Conservation (phyloP, 2,797 vertebrate genomes). For the Adrianichthys oophorus region DNA sequence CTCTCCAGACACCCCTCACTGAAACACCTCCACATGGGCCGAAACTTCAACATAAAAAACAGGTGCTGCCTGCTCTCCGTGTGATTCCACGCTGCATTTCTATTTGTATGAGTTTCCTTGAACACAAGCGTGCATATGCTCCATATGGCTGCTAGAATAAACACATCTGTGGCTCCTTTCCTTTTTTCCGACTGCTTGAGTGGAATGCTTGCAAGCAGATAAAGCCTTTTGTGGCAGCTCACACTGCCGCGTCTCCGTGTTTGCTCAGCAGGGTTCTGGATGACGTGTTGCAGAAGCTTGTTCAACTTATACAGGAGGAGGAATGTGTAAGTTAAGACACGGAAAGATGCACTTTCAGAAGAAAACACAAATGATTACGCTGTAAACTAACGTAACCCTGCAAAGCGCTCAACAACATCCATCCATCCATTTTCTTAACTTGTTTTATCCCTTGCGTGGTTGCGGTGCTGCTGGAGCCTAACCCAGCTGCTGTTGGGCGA, state of each 20-base stretch:
- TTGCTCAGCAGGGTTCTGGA: conserved; percentile 82
- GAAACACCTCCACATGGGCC: conserved; percentile 88
- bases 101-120: conserved; percentile 4
- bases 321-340: conserved; percentile 84
- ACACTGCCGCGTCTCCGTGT: conserved; percentile 14
- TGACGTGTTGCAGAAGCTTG: conserved; percentile 88
- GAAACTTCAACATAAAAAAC: conserved; percentile 92
- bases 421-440: too few species aligned
- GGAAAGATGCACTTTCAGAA: neutral
- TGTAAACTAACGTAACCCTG: too few species aligned
- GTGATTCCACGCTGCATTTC: conserved; percentile 21
- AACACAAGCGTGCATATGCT: neutral
- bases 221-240: conserved; percentile 35
- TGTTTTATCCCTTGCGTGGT: too few species aligned
- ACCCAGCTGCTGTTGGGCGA: too few species aligned
- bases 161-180: conserved; percentile 35
- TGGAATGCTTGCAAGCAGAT: conserved; percentile 26
- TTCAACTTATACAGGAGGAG: conserved; percentile 89
- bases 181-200: conserved; percentile 29
- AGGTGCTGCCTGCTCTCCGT: conserved; percentile 70
- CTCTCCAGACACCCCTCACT: conserved; percentile 87
- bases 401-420: too few species aligned
- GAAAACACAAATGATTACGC: neutral
- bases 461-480: too few species aligned
- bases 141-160: conserved; percentile 31